A percentile compares a stretch with the other conserved stretches of the same genome.
Evolutionary conservation across 1,140 invertebrate species (phyloP).

Genomic region (Centruroides sculpturatus): DNA sequence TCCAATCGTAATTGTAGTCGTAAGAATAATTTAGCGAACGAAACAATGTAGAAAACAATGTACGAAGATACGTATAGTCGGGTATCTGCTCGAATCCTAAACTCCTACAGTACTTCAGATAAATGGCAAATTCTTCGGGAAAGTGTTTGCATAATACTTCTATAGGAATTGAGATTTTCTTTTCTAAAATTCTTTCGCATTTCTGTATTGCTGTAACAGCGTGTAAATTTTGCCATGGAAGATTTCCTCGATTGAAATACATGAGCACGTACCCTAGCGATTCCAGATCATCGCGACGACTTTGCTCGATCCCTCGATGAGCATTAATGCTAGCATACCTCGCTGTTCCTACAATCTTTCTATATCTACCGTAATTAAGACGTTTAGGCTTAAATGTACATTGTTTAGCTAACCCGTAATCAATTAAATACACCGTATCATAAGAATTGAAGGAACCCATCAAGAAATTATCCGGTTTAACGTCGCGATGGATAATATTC

Average conservation of each 20-base stretch:
- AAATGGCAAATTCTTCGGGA: too few relatives aligned
- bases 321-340: conserved; percentile 95
- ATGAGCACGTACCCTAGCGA: conserved; percentile 47
- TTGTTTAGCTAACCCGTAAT: conserved; percentile 94
- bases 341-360: conserved; percentile 91
- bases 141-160: too few relatives aligned
- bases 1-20: too few relatives aligned
- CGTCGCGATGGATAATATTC: conserved; percentile 95
- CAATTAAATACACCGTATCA: conserved; percentile 91
- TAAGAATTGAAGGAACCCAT: conserved; percentile 87
- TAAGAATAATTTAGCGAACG: too few relatives aligned
- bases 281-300: conserved; percentile 42
- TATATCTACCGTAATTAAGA: conserved; percentile 87
- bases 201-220: conserved; percentile 46
- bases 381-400: conserved; percentile 69
- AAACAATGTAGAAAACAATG: too few relatives aligned
- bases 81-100: too few relatives aligned
- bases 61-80: too few relatives aligned
- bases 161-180: conserved; percentile 42
- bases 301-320: conserved; percentile 78
- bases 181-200: conserved; percentile 47
- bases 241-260: conserved; percentile 45
- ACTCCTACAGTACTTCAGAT: too few relatives aligned
- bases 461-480: conserved; percentile 97
- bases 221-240: conserved; percentile 45